Percentiles rank a stretch among this genome's conserved stretches.
These are phyloP conservation scores for Myocastor coypus DNA, from an alignment of 2,113 vertebrate species.

Conservation along the genomic window DNA sequence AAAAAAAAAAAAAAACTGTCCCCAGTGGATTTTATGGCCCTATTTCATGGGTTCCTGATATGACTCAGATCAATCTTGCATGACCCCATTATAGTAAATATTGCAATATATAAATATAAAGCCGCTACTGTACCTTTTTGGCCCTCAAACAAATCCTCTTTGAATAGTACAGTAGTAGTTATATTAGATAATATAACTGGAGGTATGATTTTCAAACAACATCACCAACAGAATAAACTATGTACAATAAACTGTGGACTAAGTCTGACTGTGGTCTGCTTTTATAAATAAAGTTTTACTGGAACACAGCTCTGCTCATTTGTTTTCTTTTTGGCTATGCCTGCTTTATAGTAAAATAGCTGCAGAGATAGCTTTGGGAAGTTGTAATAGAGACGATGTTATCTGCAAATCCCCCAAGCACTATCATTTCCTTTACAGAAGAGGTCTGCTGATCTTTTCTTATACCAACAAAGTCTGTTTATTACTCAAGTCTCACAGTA, in stretches of 20 bases:
- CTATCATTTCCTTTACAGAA: not conserved
- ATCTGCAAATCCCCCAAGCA: not conserved
- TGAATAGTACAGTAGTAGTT: not conserved
- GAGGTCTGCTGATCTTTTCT: not conserved
- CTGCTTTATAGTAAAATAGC: not conserved
- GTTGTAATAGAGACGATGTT: not conserved
- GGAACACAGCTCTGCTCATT: not conserved
- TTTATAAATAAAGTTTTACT: conserved; percentile 39
- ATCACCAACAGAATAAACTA: not conserved
- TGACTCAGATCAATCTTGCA: not conserved
- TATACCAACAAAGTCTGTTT: not conserved
- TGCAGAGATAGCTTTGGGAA: not conserved
- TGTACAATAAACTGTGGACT: not conserved
- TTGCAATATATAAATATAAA: not conserved
- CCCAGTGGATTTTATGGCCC: not conserved
- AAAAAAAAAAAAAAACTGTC: not conserved
- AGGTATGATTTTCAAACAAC: not conserved
- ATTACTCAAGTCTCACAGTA: not conserved
- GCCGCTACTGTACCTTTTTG: not conserved
- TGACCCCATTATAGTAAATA: not conserved
- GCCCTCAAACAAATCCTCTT: not conserved
- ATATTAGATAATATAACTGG: not conserved
- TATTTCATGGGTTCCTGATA: conserved; percentile 26
- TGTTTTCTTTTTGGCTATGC: not conserved
- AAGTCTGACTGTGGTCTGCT: not conserved